Evolutionary conservation across 2,888 invertebrate genomes (phyloP), one percentile per base, ranked within the genome.

Genomic region (Scaptomyza reducta): DNA sequence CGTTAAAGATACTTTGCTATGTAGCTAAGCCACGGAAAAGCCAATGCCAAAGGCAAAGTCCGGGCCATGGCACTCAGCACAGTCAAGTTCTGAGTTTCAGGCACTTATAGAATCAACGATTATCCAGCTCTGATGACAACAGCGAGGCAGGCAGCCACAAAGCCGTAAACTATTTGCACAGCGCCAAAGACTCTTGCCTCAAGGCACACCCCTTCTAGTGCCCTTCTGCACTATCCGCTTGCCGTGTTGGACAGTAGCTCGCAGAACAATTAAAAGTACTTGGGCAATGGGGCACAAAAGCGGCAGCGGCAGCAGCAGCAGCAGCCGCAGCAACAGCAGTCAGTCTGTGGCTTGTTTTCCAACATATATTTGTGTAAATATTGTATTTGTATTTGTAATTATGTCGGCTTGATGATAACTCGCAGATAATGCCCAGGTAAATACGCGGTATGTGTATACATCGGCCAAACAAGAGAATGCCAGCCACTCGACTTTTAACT

Each of bases 321-420:
- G 35, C n/a, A 42, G 7, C 35, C 5, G 35, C n/a, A 35, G n/a
- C 35, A n/a, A 6, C 41, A 18, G 41, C 16, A 74, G 38, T 16
- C 50, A 27, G 57, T 40, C 31, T 49, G 45, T 40, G 46, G 69
- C 67, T 78, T 67, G 67, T 65, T 81, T 38, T 87, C 78, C 82
- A 76, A 76, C 86, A 83, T 83, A 85, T 78, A 85, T 78, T 83
- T 83, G 77, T 67, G 84, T 83, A 88, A 86, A 88, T 86, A 83
- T 77, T 83, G 64, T 76, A 76, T 88, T 83, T 84, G 88, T 69
- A 78, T 77, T 83, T 83, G 87, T 84, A 88, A 84, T 83, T 84
- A 88, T 77, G 84, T 79, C 59, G 79, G 71, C 77, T 77, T 67
- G 77, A 81, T 75, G 87, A 87, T 83, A 87, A 79, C 84, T 83